Conservation (phyloP, 2,113 vertebrate genomes). For the Nannobrachium achirus region DNA sequence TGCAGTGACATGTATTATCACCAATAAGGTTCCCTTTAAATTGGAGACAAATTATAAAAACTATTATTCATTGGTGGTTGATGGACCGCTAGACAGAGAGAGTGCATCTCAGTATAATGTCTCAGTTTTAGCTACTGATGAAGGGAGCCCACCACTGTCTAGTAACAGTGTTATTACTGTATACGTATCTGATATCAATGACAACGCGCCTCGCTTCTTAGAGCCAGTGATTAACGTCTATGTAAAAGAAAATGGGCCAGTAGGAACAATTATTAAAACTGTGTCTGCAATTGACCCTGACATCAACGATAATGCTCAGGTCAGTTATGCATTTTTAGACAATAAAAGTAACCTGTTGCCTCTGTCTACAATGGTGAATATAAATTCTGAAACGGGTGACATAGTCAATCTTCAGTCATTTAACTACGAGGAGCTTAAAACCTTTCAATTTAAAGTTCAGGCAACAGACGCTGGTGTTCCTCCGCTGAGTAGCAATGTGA, state of each 20-base stretch:
- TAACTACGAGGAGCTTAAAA: conserved; percentile 55
- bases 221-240: conserved; percentile 67
- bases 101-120: conserved; percentile 50
- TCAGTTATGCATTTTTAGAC: conserved; percentile 65
- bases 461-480: conserved; percentile 37
- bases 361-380: conserved; percentile 60
- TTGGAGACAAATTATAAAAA: conserved; percentile 56
- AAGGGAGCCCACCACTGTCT: conserved; percentile 59
- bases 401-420: conserved; percentile 46
- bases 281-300: conserved; percentile 71
- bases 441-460: conserved; percentile 73
- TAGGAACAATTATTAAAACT: conserved; percentile 64
- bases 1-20: conserved; percentile 48
- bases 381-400: conserved; percentile 47
- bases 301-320: conserved; percentile 56
- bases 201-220: conserved; percentile 55
- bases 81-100: conserved; percentile 71
- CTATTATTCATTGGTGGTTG: conserved; percentile 57
- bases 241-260: conserved; percentile 79
- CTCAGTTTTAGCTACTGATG: conserved; percentile 58
- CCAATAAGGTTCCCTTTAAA: conserved; percentile 45
- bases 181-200: conserved; percentile 64
- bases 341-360: conserved; percentile 25
- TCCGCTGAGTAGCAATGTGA: too few relatives aligned
- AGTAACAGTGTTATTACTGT: conserved; percentile 53